Evolutionary conservation across 1,140 invertebrate genomes (phyloP), one percentile per base, ranked within the genome.

Genomic region (Drosophila serrata): DNA sequence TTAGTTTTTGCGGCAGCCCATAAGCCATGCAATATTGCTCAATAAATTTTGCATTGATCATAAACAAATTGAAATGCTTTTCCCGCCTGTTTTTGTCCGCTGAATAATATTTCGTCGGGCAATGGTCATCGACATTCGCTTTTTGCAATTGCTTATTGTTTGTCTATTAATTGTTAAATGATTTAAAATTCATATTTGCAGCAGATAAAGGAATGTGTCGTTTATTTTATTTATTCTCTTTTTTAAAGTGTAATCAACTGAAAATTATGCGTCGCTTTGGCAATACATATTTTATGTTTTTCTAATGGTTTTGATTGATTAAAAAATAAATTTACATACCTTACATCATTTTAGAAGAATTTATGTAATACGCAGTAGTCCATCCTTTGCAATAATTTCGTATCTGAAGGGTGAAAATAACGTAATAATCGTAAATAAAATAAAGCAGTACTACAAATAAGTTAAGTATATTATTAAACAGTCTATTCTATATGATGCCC

Each of bases 1-100:
- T 80, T 75, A 67, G 58, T 61, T 64, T 68, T 53, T 57, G 64
- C 48, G 73, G 56, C 49, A n/a, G 45, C 7, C 46, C 29, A 62
- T 57, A 61, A 69, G 62, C 45, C 64, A 40, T 75, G 59, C 63
- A 81, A 81, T 81, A 77, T 59, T 80, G 62, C 70, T 62, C 79
- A 85, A 86, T 84, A 80, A 84, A 84, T 85, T 79, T 69, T 42
- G 51, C 58, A 75, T 75, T 67, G 69, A 49, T 53, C 77, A 67
- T 73, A 75, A 75, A 76, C 49, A 67, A 82, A 75, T 64, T 73
- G 53, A 37, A 75, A 51, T 59, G 56, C 39, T 45, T 31, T 69
- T 69, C 40, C 43, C 42, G 35, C 46, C 17, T 29, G 51, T 43
- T 74, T 45, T 74, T 45, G 45, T 58, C 24, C 45, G 55, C 6